Conservation (phyloP, 2,113 vertebrate species). For the Lathamus discolor region DNA sequence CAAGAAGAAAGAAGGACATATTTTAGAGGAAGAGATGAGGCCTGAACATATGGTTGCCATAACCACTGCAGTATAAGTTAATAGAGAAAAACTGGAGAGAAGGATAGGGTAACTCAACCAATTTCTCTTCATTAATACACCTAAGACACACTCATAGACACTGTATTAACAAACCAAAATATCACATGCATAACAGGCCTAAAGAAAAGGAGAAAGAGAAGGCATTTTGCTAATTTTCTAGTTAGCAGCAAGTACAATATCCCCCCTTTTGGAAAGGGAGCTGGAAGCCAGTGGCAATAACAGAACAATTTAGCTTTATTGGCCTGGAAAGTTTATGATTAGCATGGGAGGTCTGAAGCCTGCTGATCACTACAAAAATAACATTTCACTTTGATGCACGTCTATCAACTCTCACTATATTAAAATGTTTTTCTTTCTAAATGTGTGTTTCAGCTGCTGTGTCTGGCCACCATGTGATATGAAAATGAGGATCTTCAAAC, state of each 20-base stretch:
- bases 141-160: not conserved
- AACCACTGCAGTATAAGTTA: not conserved
- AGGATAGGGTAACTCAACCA: not conserved
- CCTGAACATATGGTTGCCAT: not conserved
- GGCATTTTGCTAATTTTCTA: not conserved
- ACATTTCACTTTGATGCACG: conserved; percentile 35
- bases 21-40: not conserved
- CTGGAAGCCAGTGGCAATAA: not conserved
- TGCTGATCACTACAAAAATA: conserved; percentile 29
- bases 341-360: conserved; percentile 43
- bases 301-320: conserved; percentile 3
- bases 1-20: not conserved
- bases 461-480: conserved; percentile 44
- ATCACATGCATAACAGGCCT: not conserved
- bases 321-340: conserved; percentile 21
- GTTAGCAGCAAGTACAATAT: not conserved
- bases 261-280: not conserved
- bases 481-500: not conserved
- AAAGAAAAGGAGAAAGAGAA: not conserved
- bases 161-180: not conserved
- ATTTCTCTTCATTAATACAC: not conserved
- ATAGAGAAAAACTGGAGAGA: not conserved
- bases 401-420: conserved; percentile 34
- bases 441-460: conserved; percentile 31
- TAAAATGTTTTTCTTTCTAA: conserved; percentile 44